Conservation (phyloP, 2,113 vertebrate species). For the Fregata magnificens region DNA sequence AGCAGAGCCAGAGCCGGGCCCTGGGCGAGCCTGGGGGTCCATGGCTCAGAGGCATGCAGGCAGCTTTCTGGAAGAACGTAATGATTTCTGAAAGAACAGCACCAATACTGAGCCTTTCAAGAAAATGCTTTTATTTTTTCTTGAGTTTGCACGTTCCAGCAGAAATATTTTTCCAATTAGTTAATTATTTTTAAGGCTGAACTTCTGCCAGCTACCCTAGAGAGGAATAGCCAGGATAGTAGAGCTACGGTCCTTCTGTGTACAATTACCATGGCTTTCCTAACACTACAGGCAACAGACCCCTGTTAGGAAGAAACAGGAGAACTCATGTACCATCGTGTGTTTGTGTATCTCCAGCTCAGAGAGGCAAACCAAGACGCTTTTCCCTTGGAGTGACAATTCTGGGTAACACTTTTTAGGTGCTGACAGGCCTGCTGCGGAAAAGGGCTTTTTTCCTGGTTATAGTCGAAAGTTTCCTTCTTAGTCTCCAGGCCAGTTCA, state of each 20-base stretch:
- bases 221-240: background rate
- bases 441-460: background rate
- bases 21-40: background rate
- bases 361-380: background rate
- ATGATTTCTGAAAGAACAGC: background rate
- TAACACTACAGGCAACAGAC: background rate
- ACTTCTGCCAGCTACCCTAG: background rate
- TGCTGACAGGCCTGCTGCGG: background rate
- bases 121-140: background rate
- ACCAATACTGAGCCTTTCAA: background rate
- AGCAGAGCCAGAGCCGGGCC: background rate
- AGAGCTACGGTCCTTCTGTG: background rate
- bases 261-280: background rate
- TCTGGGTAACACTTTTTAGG: background rate
- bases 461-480: background rate
- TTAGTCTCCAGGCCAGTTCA: background rate
- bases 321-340: accelerated
- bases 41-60: background rate
- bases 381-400: background rate
- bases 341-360: background rate
- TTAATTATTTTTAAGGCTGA: background rate
- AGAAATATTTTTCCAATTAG: background rate
- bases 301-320: background rate
- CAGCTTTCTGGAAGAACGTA: background rate
- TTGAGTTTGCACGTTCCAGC: background rate